These are phyloP conservation scores for Melanotaenia duboulayi DNA, from an alignment of 2,113 vertebrate species.

Conservation along the genomic window DNA sequence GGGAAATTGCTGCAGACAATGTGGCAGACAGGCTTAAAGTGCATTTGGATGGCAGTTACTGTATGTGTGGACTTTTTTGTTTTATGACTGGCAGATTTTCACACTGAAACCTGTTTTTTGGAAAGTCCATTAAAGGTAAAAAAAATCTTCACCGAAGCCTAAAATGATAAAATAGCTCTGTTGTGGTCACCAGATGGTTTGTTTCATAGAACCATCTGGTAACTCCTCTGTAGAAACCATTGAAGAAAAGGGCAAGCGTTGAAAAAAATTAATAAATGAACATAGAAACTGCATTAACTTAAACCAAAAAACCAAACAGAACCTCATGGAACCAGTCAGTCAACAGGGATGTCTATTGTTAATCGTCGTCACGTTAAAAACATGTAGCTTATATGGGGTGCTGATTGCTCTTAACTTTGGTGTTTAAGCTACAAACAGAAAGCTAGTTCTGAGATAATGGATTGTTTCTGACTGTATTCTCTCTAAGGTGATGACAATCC, in stretches of 20 bases:
- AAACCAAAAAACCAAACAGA: too few relatives aligned
- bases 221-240: neutral
- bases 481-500: too few relatives aligned
- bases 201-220: slow-evolving; percentile 12
- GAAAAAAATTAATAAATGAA: too few relatives aligned
- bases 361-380: too few relatives aligned
- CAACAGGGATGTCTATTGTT: too few relatives aligned
- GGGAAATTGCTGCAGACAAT: slow-evolving; percentile 32
- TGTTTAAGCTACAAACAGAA: too few relatives aligned
- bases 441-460: too few relatives aligned
- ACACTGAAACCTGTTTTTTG: neutral
- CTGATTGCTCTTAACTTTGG: too few relatives aligned
- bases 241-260: neutral
- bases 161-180: neutral
- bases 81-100: neutral
- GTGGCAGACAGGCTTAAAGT: neutral
- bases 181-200: slow-evolving; percentile 18
- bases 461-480: too few relatives aligned
- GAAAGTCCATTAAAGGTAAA: neutral
- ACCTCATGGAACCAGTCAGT: too few relatives aligned
- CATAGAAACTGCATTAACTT: too few relatives aligned
- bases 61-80: neutral
- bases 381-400: too few relatives aligned
- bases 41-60: neutral
- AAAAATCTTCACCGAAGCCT: neutral